Evolutionary conservation across 2,113 vertebrate species (phyloP).

Genomic region (Arizona elegans): DNA sequence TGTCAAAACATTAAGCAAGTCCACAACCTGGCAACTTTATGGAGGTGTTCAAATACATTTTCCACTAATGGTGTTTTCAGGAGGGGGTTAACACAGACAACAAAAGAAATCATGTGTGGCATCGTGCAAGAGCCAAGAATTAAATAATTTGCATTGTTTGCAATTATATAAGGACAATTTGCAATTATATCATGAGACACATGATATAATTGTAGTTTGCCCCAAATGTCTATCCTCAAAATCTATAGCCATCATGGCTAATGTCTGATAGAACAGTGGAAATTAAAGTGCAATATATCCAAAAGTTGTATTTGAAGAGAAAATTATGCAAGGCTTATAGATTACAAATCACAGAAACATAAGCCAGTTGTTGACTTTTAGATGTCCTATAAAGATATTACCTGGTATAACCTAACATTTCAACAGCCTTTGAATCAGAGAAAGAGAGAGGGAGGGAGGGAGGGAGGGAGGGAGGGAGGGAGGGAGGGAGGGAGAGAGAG

Average conservation of each 20-base stretch:
- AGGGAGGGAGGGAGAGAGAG: too few species aligned
- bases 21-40: neutral
- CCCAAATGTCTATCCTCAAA: too few species aligned
- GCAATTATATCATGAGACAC: neutral
- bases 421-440: constrained; percentile 49
- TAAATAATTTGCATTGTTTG: neutral
- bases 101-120: neutral
- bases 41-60: neutral
- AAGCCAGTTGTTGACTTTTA: neutral
- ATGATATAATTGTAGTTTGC: too few species aligned
- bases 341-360: neutral
- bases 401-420: neutral
- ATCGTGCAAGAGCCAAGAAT: neutral
- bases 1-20: neutral
- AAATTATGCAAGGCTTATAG: neutral
- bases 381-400: neutral
- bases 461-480: too few species aligned
- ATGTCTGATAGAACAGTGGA: neutral
- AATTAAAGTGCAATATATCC: neutral
- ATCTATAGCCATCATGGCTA: too few species aligned
- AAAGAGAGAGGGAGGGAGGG: too few species aligned
- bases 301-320: neutral
- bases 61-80: neutral
- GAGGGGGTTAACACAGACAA: neutral
- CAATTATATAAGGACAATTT: too few species aligned